Base-by-base conservation (phyloP, 1,140 invertebrate genomes). In the Euschistus heros region DNA sequence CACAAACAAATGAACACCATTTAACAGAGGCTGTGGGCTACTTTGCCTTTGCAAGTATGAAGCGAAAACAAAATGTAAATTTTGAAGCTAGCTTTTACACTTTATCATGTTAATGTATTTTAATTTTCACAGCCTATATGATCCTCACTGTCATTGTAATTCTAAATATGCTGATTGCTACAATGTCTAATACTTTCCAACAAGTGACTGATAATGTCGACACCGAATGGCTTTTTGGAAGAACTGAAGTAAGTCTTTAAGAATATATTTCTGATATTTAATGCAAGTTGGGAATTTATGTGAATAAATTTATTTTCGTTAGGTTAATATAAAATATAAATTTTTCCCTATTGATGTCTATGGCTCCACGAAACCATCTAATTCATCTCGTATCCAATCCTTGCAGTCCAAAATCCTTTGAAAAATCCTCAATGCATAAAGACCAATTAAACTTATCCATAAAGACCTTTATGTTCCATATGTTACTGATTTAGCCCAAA, bases 151-250 rank as follows among this genome's bases (percentile, higher is more conserved):
- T 88, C 42, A 80, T 88, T 57, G 80, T 88, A 24, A 79, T 88
- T n/a, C 72, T 88, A 30, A 89, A 89, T 74, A 87, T 88, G 84
- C 76, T 89, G 27, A 87, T 89, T 68, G 87, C 86, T 5, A 86
- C 86, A 71, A 87, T 89, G 83, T 82, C 84, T 15, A 86, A 86
- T 68, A 86, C 84, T 1, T 87, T 86, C 71, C 84, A 86, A 71
- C 75, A 78, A 69, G 84, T 88, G 3, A 78, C 75, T 1, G 79
- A 82, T 62, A 83, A 82, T 66, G 77, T 81, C 3, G 77, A 79
- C 61, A 76, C 80, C 1, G 81, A 84, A 68, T 84, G 81, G 81
- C 80, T 77, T 0, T 84, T 82, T 66, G 81, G 79, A 0, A 77
- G 78, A 70, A 83, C 81, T 15, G 73, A 79, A 67, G 78, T 80